These are phyloP conservation scores for Amphiduros pacificus DNA, from an alignment of 2,888 invertebrate genomes.

Conservation along the genomic window DNA sequence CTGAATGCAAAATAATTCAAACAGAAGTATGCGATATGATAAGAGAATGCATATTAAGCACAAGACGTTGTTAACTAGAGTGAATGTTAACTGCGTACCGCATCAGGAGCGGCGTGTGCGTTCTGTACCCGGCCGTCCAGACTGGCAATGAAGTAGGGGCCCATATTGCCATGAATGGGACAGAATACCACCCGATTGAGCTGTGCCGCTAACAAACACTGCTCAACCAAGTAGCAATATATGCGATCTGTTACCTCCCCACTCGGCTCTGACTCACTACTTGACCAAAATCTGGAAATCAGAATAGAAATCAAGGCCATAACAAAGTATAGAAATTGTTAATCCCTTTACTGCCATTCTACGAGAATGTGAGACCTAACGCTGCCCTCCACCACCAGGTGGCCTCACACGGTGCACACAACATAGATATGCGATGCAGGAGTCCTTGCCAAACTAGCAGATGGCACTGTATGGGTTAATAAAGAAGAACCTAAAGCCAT, in stretches of 20 bases:
- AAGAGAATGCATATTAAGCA: background rate
- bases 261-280: background rate
- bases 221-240: slow-evolving; percentile 73
- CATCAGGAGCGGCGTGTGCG: slow-evolving; percentile 87
- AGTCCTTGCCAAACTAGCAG: too few species aligned
- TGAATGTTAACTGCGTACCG: too few species aligned
- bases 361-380: background rate
- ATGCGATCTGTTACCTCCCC: slow-evolving; percentile 8
- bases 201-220: slow-evolving; percentile 88
- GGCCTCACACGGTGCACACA: too few species aligned
- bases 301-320: background rate
- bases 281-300: slow-evolving; percentile 7
- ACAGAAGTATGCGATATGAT: too few species aligned
- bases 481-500: too few species aligned
- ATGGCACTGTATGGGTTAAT: too few species aligned
- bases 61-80: too few species aligned
- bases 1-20: too few species aligned
- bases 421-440: too few species aligned
- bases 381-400: too few species aligned
- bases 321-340: background rate
- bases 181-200: slow-evolving; percentile 75
- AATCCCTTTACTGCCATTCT: background rate
- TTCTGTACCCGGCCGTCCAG: slow-evolving; percentile 59
- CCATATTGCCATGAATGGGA: slow-evolving; percentile 76
- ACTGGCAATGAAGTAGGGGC: slow-evolving; percentile 53